Evolutionary conservation across 1,140 invertebrate genomes (phyloP), one percentile per base, ranked within the genome.

Genomic region (Drosophila orosa): DNA sequence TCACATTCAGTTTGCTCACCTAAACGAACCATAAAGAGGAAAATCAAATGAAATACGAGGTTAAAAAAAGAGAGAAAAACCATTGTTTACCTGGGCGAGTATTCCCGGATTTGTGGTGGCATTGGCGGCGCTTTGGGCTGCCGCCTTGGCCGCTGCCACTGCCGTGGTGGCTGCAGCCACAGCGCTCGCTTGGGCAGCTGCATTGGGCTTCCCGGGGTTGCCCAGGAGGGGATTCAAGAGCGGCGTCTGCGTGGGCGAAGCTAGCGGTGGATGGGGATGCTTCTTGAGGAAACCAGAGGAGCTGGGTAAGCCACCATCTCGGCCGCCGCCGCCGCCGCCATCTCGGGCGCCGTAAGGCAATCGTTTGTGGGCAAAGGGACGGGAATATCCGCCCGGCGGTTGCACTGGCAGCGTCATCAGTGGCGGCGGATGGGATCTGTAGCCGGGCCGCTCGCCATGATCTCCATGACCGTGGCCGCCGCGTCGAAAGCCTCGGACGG

Each of bases 61-160:
- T 9, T 25, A 9, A n/a, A n/a, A 48, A 1, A 12, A 6, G 12
- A 17, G 44, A n/a, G 13, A 37, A 58, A 39, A 37, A 19, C 13
- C 0, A 22, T 12, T 9, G 24, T 0, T 12, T 1, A 74, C 82
- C 52, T 87, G 90, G 5, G 75, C 90, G 15, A 91, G 71, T 37
- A 91, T 91, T 22, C 90, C 80, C n/a, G 90, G 90, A 83, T 91
- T 91, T 6, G 90, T 91, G 31, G 78, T 89, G 27, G 90, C 86
- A 57, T 91, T 91, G 19, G 90, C 90, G 6, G 90, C 80, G 29
- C 90, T 91, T 48, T 91, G 90, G 7, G 90, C 90, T 15, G 90
- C 90, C 1, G 90, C 90, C 47, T 91, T 91, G 13, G 90, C 90
- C 4, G 90, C 90, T 22, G 90, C 90, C 40, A 91, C 90, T 1